Evolutionary conservation across 2,888 invertebrate genomes (phyloP).

Genomic region (Drosophila trichaetosa): DNA sequence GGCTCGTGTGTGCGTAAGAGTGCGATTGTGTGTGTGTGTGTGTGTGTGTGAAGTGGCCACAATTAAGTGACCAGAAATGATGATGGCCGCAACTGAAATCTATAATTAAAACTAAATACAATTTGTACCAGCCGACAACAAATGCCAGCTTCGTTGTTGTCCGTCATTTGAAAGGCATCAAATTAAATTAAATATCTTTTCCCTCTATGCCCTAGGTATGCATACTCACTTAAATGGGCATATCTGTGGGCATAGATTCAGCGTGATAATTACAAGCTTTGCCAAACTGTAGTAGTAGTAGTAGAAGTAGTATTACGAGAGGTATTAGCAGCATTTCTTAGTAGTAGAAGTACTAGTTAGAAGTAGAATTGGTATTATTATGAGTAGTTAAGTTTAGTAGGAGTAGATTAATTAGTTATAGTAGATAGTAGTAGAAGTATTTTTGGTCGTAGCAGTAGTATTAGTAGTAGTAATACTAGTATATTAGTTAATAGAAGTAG

Average conservation of each 20-base stretch:
- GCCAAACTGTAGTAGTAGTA: neutral
- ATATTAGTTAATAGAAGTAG: neutral
- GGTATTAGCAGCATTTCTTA: neutral
- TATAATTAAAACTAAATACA: conserved; percentile 59
- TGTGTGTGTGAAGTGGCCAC: conserved; percentile 40
- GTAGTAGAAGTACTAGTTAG: neutral
- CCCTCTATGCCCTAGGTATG: neutral
- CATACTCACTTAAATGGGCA: neutral
- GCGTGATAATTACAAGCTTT: neutral
- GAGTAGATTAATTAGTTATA: neutral
- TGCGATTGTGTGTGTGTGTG: neutral
- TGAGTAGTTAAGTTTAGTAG: neutral
- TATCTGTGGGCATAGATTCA: neutral
- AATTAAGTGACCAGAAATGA: conserved; percentile 55
- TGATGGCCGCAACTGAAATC: conserved; percentile 45
- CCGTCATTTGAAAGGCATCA: conserved; percentile 28
- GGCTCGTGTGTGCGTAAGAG: conserved; percentile 7
- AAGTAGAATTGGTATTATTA: neutral
- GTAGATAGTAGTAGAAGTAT: neutral
- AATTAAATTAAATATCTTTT: conserved; percentile 34
- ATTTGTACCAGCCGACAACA: conserved; percentile 20
- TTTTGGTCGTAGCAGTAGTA: neutral
- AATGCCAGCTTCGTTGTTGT: conserved; percentile 7
- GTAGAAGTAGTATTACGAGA: neutral
- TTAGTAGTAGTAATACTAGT: neutral